These are phyloP conservation scores for Edolisoma coerulescens DNA, from an alignment of 2,113 vertebrate genomes.

Conservation along the genomic window DNA sequence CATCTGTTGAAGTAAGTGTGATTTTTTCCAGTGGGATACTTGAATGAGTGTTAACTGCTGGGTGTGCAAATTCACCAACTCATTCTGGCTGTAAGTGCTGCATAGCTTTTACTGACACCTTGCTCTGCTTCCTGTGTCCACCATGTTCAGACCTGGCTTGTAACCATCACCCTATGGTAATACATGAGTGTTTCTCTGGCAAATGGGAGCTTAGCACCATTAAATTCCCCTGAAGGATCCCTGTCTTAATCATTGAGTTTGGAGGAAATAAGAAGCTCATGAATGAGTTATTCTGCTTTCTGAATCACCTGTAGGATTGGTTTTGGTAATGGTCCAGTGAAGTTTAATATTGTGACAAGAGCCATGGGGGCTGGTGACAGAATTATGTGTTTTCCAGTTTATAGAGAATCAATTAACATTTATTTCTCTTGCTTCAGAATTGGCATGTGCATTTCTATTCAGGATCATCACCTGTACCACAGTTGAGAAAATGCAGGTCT, in stretches of 20 bases:
- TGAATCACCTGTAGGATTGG: neutral
- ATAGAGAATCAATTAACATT: neutral
- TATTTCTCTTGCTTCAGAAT: neutral
- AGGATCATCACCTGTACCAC: neutral
- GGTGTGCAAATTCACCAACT: rapidly evolving
- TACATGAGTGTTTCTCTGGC: neutral
- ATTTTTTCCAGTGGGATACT: neutral
- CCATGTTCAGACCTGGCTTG: neutral
- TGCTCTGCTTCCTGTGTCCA: neutral
- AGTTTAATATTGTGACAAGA: neutral
- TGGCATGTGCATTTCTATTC: neutral
- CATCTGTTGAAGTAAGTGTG: neutral
- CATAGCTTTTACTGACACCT: rapidly evolving
- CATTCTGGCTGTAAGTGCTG: neutral
- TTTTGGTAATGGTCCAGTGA: neutral
- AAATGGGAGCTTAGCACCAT: neutral
- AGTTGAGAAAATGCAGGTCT: neutral
- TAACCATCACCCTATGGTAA: neutral
- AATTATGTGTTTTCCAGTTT: neutral
- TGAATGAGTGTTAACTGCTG: neutral
- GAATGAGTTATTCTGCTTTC: neutral
- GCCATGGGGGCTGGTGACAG: neutral
- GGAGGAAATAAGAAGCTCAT: neutral
- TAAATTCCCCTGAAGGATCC: neutral
- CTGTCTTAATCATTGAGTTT: neutral